A percentile compares a stretch with the other conserved stretches of the same genome.
These are phyloP conservation scores for Parazoanthus atlanticus DNA, from an alignment of 92 coral and sea anemone genomes.

Conservation along the genomic window DNA sequence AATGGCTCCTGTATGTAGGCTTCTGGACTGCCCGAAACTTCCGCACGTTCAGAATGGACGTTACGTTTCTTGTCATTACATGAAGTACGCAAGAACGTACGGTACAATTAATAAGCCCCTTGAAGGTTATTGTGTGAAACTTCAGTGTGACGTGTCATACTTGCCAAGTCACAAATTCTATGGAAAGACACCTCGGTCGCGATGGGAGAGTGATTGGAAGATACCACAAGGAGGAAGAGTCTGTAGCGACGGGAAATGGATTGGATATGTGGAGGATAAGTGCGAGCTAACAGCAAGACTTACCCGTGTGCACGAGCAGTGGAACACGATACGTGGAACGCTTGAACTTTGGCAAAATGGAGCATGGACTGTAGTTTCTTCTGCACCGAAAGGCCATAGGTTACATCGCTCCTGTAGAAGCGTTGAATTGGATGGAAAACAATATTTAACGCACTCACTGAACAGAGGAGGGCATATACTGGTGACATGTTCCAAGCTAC, in stretches of 20 bases:
- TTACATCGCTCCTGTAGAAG: background rate
- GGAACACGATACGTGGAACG: slow-evolving; percentile 7
- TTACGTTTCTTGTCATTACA: background rate
- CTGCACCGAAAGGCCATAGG: background rate
- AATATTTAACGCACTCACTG: background rate
- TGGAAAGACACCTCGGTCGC: background rate
- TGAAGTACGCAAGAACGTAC: background rate
- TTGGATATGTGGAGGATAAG: background rate
- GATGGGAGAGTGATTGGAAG: background rate
- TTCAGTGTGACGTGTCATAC: background rate
- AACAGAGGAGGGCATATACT: background rate
- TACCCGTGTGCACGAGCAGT: background rate
- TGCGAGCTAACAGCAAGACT: background rate
- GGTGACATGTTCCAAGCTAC: slow-evolving; percentile 38
- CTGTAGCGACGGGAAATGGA: background rate
- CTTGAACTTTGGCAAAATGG: slow-evolving; percentile 36
- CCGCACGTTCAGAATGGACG: background rate
- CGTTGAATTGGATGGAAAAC: background rate
- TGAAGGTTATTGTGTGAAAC: background rate
- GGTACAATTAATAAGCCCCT: background rate
- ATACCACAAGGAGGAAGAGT: background rate
- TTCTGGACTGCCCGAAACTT: background rate
- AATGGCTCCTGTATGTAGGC: background rate
- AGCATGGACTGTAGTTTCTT: background rate
- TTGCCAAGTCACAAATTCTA: background rate